phyloP scores from a whole-genome alignment of 92 coral and sea anemone species.

The Isaurus tuberculatus region DNA sequence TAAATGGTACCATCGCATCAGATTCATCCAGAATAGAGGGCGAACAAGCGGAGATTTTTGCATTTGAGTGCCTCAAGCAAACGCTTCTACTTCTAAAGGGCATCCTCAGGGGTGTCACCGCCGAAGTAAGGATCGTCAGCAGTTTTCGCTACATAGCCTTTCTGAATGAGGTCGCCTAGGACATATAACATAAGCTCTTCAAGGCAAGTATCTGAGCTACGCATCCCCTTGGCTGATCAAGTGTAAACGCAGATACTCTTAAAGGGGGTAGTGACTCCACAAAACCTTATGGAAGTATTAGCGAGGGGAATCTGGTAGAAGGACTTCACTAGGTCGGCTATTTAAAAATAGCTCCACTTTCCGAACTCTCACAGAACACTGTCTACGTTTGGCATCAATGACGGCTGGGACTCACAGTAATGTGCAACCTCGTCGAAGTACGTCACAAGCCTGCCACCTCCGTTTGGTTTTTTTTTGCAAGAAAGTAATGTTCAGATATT shows the following conservation, averaged over 20 bases:
- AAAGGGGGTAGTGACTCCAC: slow-evolving; percentile 47
- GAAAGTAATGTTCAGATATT: slow-evolving; percentile 38
- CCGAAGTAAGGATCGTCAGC: slow-evolving; percentile 31
- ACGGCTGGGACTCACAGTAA: slow-evolving; percentile 4
- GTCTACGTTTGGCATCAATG: slow-evolving; percentile 48
- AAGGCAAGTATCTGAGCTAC: slow-evolving; percentile 52
- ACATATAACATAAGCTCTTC: slow-evolving; percentile 42
- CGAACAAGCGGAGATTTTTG: slow-evolving; percentile 50
- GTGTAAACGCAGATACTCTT: slow-evolving; percentile 47
- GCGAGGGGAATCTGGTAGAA: slow-evolving; percentile 66
- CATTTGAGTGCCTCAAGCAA: slow-evolving; percentile 40
- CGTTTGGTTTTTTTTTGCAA: slow-evolving; percentile 41
- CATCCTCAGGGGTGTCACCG: slow-evolving; percentile 27
- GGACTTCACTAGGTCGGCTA: slow-evolving; percentile 64
- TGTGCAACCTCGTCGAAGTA: neutral
- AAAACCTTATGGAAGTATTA: slow-evolving; percentile 14
- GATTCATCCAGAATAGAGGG: slow-evolving; percentile 49
- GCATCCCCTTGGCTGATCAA: slow-evolving; percentile 59
- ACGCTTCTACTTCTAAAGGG: slow-evolving; percentile 43
- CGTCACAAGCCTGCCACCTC: too few relatives aligned
- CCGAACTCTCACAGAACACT: slow-evolving; percentile 26
- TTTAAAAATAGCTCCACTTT: slow-evolving; percentile 29
- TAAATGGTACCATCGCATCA: slow-evolving; percentile 47
- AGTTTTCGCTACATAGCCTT: slow-evolving; percentile 40
- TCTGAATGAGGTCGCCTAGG: slow-evolving; percentile 58